Percentiles rank a stretch among this genome's conserved stretches.
phyloP scores from a whole-genome alignment of 2,113 vertebrate species.

The Entosphenus tridentatus region DNA sequence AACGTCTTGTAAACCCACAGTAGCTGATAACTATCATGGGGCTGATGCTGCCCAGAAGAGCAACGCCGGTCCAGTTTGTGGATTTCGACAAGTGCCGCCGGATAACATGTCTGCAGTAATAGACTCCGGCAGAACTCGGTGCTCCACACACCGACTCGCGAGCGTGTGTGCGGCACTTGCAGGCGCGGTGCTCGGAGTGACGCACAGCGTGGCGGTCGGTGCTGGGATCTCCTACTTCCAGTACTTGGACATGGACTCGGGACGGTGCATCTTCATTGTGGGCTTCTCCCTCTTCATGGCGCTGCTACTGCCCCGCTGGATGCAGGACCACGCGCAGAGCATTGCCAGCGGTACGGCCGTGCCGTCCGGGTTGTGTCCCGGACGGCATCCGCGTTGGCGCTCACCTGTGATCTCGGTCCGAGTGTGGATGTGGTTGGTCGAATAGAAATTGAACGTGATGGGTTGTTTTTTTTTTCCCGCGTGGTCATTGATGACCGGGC shows the following conservation, averaged over 20 bases:
- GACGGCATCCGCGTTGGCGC: neutral
- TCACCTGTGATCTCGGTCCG: neutral
- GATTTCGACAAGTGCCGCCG: neutral
- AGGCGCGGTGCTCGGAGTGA: constrained; percentile 43
- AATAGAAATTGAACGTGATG: neutral
- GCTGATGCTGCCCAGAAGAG: neutral
- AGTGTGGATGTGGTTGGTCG: neutral
- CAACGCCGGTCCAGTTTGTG: neutral
- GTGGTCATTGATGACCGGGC: neutral
- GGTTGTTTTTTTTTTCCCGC: neutral
- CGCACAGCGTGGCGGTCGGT: constrained; percentile 32
- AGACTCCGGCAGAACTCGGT: neutral
- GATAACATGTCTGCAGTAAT: neutral
- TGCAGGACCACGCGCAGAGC: constrained; percentile 13
- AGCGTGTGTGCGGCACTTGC: neutral
- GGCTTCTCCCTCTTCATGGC: constrained; percentile 58
- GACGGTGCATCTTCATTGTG: constrained; percentile 51
- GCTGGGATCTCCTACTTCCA: constrained; percentile 46
- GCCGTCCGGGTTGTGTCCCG: neutral
- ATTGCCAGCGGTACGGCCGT: constrained; percentile 25
- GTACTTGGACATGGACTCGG: constrained; percentile 40
- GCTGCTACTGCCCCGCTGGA: constrained; percentile 35
- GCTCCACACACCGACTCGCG: neutral
- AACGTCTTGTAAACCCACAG: neutral
- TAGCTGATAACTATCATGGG: neutral